Evolutionary conservation across 2,888 invertebrate genomes (phyloP), one percentile per base, ranked within the genome.

Genomic region (Polyommatus icarus): DNA sequence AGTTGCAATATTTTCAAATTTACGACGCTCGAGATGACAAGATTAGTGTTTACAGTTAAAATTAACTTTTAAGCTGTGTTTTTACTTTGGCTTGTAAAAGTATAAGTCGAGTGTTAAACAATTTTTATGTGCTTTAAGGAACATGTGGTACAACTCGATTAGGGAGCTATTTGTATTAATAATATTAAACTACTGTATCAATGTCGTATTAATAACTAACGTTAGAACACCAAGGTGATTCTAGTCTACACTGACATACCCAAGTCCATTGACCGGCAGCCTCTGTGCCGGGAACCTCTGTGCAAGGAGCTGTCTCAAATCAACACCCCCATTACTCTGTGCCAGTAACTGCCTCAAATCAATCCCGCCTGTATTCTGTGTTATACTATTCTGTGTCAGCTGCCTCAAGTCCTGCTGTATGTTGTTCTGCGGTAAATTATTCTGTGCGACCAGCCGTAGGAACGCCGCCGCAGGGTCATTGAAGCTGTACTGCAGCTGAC

Each of bases 231-330:
- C 15, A 50, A 15, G 10, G 10, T 50, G 15, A 46, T 54, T 18
- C 6, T 32, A 8, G 18, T 59, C 57, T 76, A 46, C n/a, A 76
- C 8, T 1, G 46, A 79, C 84, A 82, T 81, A 84, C 84, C 84
- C 84, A 76, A 83, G 83, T 20, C 84, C 92, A 80, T 82, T 84
- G 0, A 91, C 90, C 0, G 90, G 87, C 24, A 90, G 80, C 79
- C 92, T 87, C 57, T 86, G 86, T 1, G 89, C 81, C 3, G 85
- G 84, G 1, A 85, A 79, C 12, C 71, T 75, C 75, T 24, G 75
- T 46, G 75, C 50, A 24, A 75, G 15, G 29, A 67, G 57, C 8
- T 59, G 72, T 18, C 20, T 32, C 4, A 50, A 15, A 12, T 50
- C 50, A 50, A 50, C 15, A 50, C 50, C 50, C 4, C 50, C 15